Conservation (phyloP, 2,113 vertebrate species). For the human region DNA sequence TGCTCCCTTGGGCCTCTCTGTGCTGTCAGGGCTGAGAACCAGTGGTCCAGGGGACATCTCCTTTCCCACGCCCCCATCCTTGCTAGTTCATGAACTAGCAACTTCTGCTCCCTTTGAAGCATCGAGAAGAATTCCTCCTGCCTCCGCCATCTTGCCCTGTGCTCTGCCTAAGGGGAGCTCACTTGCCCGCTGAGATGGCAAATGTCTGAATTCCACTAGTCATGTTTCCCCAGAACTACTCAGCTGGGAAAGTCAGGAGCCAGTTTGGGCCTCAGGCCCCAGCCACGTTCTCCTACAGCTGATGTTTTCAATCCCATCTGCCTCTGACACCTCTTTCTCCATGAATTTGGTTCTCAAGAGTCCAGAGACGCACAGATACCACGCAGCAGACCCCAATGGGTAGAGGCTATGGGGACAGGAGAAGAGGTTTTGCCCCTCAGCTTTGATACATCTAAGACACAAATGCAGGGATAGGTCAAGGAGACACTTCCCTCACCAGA, state of each 20-base stretch:
- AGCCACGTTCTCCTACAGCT: background rate
- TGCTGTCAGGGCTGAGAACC: background rate
- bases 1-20: background rate
- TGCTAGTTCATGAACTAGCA: background rate
- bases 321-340: background rate
- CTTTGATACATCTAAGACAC: background rate
- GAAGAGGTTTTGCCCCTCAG: background rate
- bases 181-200: accelerated
- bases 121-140: background rate
- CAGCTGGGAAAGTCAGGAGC: background rate
- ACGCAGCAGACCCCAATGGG: background rate
- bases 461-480: background rate
- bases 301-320: background rate
- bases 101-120: background rate
- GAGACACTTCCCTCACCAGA: background rate
- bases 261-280: too few species aligned
- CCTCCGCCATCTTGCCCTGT: accelerated
- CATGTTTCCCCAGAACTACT: accelerated
- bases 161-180: background rate
- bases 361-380: background rate
- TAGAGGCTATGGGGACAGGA: background rate
- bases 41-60: background rate
- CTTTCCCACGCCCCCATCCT: too few species aligned
- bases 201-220: background rate
- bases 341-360: background rate